A percentile compares a stretch with the other conserved stretches of the same genome.
Evolutionary conservation across 2,113 vertebrate species (phyloP).

Genomic region (Gambusia affinis): DNA sequence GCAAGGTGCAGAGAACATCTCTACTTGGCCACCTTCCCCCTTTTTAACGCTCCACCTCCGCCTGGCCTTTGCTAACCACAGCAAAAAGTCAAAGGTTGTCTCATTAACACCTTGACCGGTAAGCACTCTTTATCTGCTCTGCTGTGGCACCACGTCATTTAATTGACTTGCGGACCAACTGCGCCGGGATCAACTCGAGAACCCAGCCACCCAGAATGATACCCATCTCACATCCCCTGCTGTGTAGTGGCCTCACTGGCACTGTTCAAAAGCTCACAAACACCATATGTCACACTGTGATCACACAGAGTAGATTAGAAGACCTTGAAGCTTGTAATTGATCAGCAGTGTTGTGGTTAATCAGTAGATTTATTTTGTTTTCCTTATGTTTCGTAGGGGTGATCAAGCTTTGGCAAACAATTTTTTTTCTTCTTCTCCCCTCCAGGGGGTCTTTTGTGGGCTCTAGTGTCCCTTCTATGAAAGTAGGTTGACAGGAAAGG

Average conservation of each 20-base stretch:
- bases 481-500: no score
- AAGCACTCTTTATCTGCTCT: constrained; percentile 61
- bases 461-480: no score
- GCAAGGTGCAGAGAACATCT: constrained; percentile 59
- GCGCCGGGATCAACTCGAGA: constrained; percentile 47
- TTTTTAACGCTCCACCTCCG: constrained; percentile 50
- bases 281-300: constrained; percentile 66
- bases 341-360: constrained; percentile 40
- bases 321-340: constrained; percentile 27
- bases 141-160: constrained; percentile 62
- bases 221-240: constrained; percentile 33
- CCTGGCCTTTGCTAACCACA: constrained; percentile 59
- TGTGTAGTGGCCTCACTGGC: constrained; percentile 45
- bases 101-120: constrained; percentile 64
- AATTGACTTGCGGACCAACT: constrained; percentile 31
- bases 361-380: not conserved
- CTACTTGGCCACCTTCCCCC: constrained; percentile 58
- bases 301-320: constrained; percentile 45
- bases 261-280: constrained; percentile 37
- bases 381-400: not conserved
- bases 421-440: not conserved
- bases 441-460: no score
- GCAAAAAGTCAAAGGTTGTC: constrained; percentile 53
- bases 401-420: not conserved
- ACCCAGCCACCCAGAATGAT: constrained; percentile 29